A percentile compares a stretch with the other conserved stretches of the same genome.
These are phyloP conservation scores for Craniophora ligustri DNA, from an alignment of 2,888 invertebrate genomes.

Conservation along the genomic window DNA sequence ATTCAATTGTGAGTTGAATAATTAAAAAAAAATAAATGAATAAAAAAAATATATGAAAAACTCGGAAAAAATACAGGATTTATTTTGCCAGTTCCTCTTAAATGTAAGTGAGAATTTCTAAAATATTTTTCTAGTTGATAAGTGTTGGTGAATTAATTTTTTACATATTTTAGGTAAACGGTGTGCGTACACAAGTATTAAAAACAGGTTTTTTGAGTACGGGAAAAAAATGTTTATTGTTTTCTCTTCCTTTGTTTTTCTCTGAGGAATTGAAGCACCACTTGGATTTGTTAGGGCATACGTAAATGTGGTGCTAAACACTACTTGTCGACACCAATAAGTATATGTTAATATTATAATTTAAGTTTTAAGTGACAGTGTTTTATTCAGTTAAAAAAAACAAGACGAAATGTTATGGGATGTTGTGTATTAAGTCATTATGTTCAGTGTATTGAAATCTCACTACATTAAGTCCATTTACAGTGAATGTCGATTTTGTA, in stretches of 20 bases:
- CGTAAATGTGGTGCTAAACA: constrained; percentile 82
- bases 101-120: constrained; percentile 88
- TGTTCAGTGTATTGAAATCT: constrained; percentile 60
- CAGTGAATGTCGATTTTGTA: constrained; percentile 37
- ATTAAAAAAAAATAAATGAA: constrained; percentile 36
- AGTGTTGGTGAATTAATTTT: constrained; percentile 86
- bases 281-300: constrained; percentile 71
- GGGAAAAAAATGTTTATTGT: constrained; percentile 45
- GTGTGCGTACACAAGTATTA: constrained; percentile 81
- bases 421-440: constrained; percentile 49
- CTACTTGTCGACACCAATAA: constrained; percentile 76
- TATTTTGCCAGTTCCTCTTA: constrained; percentile 89
- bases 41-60: constrained; percentile 32
- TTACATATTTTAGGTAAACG: constrained; percentile 73
- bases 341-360: constrained; percentile 74
- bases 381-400: constrained; percentile 61
- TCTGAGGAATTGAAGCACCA: constrained; percentile 66
- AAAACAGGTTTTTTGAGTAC: constrained; percentile 55
- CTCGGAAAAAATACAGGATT: constrained; percentile 81
- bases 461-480: constrained; percentile 56
- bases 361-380: constrained; percentile 79
- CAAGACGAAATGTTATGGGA: constrained; percentile 64
- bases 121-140: constrained; percentile 86
- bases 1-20: constrained; percentile 71
- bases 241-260: constrained; percentile 59